Evolutionary conservation across 1,140 invertebrate genomes (phyloP).

Genomic region (Arctopsyche grandis): DNA sequence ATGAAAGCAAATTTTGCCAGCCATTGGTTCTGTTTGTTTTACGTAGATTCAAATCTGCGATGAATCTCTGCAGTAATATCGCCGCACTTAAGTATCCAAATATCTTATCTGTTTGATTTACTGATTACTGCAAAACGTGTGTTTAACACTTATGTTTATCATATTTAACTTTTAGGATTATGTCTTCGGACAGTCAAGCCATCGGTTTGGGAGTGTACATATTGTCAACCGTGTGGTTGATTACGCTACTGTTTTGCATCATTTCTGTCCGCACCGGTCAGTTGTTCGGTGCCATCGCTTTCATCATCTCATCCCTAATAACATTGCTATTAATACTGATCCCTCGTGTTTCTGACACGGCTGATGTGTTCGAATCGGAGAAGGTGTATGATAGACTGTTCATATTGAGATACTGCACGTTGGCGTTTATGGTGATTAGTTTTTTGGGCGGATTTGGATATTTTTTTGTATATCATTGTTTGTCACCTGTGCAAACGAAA

Average conservation of each 20-base stretch:
- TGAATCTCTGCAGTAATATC: too few relatives aligned
- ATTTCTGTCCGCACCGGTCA: conserved; percentile 62
- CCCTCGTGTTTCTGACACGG: conserved; percentile 58
- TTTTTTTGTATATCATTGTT: conserved; percentile 58
- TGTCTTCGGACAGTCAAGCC: conserved; percentile 48
- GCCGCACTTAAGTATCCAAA: too few relatives aligned
- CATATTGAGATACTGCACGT: conserved; percentile 58
- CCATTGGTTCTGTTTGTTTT: too few relatives aligned
- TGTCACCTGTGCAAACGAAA: conserved; percentile 59
- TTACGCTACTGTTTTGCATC: conserved; percentile 60
- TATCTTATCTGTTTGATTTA: too few relatives aligned
- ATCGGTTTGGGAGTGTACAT: conserved; percentile 61
- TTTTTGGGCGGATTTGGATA: conserved; percentile 56
- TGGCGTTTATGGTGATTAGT: conserved; percentile 58
- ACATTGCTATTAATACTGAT: conserved; percentile 58
- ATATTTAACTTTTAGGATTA: conserved; percentile 43
- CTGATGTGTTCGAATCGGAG: conserved; percentile 54
- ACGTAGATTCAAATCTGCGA: too few relatives aligned
- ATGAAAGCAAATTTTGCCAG: too few relatives aligned
- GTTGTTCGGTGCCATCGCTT: conserved; percentile 59
- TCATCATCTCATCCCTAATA: conserved; percentile 57
- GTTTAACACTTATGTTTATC: not conserved
- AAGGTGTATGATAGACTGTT: conserved; percentile 62
- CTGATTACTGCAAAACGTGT: too few relatives aligned
- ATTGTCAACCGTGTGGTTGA: conserved; percentile 59